A percentile compares a stretch with the other conserved stretches of the same genome.
Conservation (phyloP, 2,888 invertebrate species). For the Tipula vernalis region DNA sequence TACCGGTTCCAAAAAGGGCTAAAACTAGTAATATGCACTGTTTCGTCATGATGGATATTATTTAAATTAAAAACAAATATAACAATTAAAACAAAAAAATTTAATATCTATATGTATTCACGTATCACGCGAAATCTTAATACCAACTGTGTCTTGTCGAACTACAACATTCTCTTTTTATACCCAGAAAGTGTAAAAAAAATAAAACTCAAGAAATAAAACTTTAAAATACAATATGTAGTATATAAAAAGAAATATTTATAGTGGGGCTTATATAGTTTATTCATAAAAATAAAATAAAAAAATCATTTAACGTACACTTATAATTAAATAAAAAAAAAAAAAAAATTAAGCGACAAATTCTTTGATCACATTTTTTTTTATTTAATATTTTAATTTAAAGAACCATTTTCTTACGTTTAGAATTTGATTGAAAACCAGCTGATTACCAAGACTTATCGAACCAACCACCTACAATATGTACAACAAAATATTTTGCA, state of each 20-base stretch:
- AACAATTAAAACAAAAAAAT: slow-evolving; percentile 11
- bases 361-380: not conserved
- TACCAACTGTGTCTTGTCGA: slow-evolving; percentile 37
- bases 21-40: slow-evolving; percentile 41
- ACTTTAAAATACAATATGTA: not conserved
- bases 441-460: not conserved
- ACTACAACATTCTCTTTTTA: slow-evolving; percentile 37
- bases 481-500: not conserved
- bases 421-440: not conserved
- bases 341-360: not conserved
- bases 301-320: not conserved
- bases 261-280: slow-evolving; percentile 7
- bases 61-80: slow-evolving; percentile 6
- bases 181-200: slow-evolving; percentile 26
- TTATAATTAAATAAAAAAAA: not conserved
- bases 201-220: not conserved
- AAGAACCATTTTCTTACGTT: not conserved
- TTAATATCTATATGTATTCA: slow-evolving; percentile 6
- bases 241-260: not conserved
- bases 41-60: slow-evolving; percentile 25
- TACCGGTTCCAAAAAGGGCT: slow-evolving; percentile 55
- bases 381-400: not conserved
- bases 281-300: not conserved
- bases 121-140: slow-evolving; percentile 26
- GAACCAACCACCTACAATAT: not conserved